phyloP scores from a whole-genome alignment of 2,113 vertebrate species.

The Chionodraco myersi region DNA sequence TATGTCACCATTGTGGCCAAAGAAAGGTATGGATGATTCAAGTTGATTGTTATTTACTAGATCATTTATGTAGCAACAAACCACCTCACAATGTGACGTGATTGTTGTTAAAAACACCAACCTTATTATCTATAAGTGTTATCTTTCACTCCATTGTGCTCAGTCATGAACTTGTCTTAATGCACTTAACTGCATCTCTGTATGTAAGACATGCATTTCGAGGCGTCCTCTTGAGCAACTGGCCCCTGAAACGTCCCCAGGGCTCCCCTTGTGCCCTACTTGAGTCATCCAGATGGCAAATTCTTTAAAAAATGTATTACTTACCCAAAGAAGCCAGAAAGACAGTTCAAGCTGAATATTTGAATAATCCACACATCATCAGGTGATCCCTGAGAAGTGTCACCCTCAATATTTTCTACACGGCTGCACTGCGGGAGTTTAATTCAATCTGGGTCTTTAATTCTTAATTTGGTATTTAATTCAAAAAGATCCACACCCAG shows the following conservation, averaged over 20 bases:
- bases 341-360: constrained; percentile 32
- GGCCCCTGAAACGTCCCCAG: constrained; percentile 23
- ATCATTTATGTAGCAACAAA: neutral
- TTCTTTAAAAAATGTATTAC: constrained; percentile 38
- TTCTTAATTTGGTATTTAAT: constrained; percentile 35
- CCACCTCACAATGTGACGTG: neutral
- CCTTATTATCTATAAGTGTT: neutral
- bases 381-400: constrained; percentile 9
- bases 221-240: constrained; percentile 19
- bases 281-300: constrained; percentile 36
- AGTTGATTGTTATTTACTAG: neutral
- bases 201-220: constrained; percentile 33
- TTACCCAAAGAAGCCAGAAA: constrained; percentile 31
- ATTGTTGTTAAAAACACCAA: neutral
- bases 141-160: neutral
- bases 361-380: constrained; percentile 30
- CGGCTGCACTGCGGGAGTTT: neutral
- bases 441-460: constrained; percentile 19
- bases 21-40: neutral
- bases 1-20: too few relatives aligned
- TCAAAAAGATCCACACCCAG: constrained; percentile 20
- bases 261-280: constrained; percentile 37
- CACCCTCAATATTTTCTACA: neutral
- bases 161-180: neutral
- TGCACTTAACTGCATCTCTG: neutral